Evolutionary conservation across 2,113 vertebrate species (phyloP).

Genomic region (Cacatua alba): DNA sequence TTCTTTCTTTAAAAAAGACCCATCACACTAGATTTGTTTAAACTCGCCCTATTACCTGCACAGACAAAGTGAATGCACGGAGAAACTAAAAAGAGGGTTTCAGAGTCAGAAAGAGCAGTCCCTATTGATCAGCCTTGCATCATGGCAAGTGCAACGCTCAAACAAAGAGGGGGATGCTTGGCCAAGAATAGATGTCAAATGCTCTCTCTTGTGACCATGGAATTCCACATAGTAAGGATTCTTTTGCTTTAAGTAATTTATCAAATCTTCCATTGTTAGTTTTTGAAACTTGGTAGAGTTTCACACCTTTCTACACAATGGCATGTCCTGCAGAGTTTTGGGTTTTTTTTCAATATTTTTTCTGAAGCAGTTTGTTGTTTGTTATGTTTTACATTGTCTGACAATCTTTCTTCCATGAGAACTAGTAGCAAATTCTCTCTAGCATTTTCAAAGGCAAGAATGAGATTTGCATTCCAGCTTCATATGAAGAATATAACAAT

Average conservation of each 20-base stretch:
- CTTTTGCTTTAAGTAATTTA: not conserved
- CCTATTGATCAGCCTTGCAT: not conserved
- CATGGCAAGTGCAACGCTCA: not conserved
- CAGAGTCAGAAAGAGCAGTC: not conserved
- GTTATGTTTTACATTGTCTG: not conserved
- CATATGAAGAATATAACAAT: conserved; percentile 3
- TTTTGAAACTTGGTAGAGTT: not conserved
- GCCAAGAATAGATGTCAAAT: not conserved
- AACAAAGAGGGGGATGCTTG: not conserved
- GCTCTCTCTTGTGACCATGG: not conserved
- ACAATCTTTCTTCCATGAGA: not conserved
- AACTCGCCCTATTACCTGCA: not conserved
- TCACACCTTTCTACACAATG: not conserved
- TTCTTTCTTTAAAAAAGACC: not conserved
- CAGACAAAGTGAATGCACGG: not conserved
- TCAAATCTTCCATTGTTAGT: not conserved
- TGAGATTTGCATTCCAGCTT: not conserved
- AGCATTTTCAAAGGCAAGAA: not conserved
- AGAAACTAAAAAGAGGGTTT: not conserved
- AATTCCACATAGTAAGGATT: not conserved
- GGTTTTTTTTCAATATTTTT: not conserved
- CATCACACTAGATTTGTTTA: not conserved
- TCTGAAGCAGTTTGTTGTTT: not conserved
- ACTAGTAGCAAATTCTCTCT: not conserved
- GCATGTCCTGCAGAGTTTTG: not conserved